Percentiles rank a stretch among this genome's conserved stretches.
phyloP scores from a whole-genome alignment of 2,113 vertebrate genomes.

The Tachycineta bicolor region DNA sequence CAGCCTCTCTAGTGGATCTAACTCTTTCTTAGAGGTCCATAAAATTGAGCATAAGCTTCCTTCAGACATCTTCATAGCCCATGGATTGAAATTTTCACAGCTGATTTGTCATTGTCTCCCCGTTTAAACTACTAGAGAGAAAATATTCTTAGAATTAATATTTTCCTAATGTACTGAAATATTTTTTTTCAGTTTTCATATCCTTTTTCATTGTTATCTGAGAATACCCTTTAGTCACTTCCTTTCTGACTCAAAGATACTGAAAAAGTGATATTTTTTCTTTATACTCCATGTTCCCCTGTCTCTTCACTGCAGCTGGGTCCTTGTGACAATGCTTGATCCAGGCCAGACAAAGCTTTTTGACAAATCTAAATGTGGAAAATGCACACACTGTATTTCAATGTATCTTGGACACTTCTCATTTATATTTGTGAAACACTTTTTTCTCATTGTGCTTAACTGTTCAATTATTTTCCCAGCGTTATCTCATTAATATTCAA shows the following conservation, averaged over 20 bases:
- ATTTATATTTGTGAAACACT: not conserved
- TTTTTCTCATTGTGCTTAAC: not conserved
- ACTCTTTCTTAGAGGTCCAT: not conserved
- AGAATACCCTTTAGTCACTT: not conserved
- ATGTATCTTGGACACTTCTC: not conserved
- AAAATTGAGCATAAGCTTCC: not conserved
- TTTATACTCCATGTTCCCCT: not conserved
- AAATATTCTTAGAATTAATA: not conserved
- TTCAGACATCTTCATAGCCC: not conserved
- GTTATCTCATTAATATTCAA: not conserved
- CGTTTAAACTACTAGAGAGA: not conserved
- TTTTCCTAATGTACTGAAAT: not conserved
- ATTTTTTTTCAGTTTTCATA: accelerated
- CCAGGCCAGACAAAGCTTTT: not conserved
- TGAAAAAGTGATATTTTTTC: not conserved
- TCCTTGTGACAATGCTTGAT: not conserved
- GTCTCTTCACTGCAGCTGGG: not conserved
- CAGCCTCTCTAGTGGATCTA: not conserved
- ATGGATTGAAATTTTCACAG: not conserved
- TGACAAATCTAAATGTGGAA: not conserved
- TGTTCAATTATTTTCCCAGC: not conserved
- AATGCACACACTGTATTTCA: not conserved
- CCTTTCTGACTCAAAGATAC: not conserved
- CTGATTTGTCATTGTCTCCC: not conserved
- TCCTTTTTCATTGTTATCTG: not conserved